Conservation (phyloP, 2,113 vertebrate species). For the Proteles cristata region DNA sequence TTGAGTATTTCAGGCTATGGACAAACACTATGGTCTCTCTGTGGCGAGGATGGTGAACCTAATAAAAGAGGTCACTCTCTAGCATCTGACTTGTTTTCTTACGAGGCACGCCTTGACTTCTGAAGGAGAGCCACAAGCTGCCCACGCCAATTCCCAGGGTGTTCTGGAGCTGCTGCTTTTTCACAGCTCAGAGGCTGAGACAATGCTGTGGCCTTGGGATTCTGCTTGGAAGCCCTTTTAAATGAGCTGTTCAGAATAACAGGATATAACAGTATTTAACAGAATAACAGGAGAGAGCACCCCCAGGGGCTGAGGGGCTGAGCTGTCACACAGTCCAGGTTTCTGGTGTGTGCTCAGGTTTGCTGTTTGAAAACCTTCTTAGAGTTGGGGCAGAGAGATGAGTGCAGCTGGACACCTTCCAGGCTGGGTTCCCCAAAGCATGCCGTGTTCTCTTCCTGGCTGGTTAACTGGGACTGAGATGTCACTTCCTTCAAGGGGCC, state of each 20-base stretch:
- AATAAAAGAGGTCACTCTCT: conserved; percentile 95
- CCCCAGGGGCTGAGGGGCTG: not conserved
- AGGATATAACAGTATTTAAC: no score
- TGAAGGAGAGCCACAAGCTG: conserved; percentile 89
- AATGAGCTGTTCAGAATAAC: conserved; percentile 83
- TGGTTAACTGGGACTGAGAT: not conserved
- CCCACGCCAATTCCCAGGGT: conserved; percentile 91
- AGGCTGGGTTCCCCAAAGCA: not conserved
- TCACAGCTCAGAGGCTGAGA: conserved; percentile 86
- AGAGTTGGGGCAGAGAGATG: not conserved
- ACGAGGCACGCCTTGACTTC: conserved; percentile 89
- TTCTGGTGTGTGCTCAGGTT: not conserved
- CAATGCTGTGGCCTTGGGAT: conserved; percentile 78
- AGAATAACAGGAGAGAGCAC: not conserved
- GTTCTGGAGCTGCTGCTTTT: conserved; percentile 88
- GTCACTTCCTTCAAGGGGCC: not conserved
- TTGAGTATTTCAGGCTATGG: conserved; percentile 92
- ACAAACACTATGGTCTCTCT: conserved; percentile 93
- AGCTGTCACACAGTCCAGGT: not conserved
- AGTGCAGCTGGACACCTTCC: not conserved
- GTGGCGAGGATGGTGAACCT: conserved; percentile 93
- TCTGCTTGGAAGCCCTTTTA: conserved; percentile 84
- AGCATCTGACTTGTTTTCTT: conserved; percentile 90
- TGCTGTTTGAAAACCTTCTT: conserved; percentile 18
- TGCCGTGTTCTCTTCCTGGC: not conserved